A percentile compares a stretch with the other conserved stretches of the same genome.
Evolutionary conservation across 2,888 invertebrate species (phyloP).

Genomic region (Lagria hirta): DNA sequence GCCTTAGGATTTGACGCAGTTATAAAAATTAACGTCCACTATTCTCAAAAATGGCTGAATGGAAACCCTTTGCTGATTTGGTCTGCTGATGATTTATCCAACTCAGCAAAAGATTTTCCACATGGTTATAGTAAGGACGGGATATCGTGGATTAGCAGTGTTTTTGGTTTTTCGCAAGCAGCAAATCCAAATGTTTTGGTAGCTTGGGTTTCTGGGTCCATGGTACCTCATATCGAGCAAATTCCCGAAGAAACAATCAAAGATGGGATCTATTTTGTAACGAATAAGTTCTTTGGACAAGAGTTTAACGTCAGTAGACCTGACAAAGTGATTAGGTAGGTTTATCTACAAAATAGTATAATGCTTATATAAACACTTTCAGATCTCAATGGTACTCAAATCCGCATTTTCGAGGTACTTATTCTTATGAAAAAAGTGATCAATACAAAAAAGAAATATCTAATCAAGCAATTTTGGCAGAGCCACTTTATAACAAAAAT

Average conservation of each 20-base stretch:
- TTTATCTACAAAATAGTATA: not conserved
- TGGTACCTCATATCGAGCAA: constrained; percentile 64
- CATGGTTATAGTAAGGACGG: constrained; percentile 7
- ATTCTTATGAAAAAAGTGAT: constrained; percentile 30
- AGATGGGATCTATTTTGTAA: no score
- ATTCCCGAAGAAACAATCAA: constrained; percentile 57
- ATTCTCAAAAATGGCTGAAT: constrained; percentile 7
- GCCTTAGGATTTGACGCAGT: constrained; percentile 63
- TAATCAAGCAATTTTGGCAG: constrained; percentile 14
- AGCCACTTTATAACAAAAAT: constrained; percentile 20
- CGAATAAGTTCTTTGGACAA: constrained; percentile 56
- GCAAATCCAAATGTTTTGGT: constrained; percentile 61
- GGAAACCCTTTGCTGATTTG: constrained; percentile 3
- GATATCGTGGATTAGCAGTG: constrained; percentile 8
- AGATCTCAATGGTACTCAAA: constrained; percentile 70
- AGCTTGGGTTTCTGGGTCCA: constrained; percentile 67
- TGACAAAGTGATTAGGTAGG: constrained; percentile 8
- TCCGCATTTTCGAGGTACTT: constrained; percentile 57
- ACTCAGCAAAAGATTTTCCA: constrained; percentile 1
- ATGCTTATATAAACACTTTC: constrained; percentile 29
- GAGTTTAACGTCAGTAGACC: constrained; percentile 9
- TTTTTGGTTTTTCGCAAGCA: no score
- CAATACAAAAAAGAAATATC: constrained; percentile 15
- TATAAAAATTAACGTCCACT: constrained; percentile 61
- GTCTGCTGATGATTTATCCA: constrained; percentile 4